phyloP scores from a whole-genome alignment of 1,140 invertebrate species.

The Trichogramma pretiosum region DNA sequence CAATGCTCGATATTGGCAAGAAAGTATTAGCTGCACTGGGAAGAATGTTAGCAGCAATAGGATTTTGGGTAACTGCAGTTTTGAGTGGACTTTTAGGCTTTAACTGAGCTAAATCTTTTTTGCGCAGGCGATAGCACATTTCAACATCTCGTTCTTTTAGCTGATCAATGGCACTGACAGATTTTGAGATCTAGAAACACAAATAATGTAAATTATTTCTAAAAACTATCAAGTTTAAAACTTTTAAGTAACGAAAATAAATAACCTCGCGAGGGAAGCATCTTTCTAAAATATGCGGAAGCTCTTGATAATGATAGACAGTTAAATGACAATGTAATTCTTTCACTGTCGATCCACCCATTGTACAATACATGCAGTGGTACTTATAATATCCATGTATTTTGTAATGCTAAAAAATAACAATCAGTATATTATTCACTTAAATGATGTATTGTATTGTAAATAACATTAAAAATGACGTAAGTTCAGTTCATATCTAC shows the following conservation, averaged over 20 bases:
- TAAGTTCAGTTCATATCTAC: too few species aligned
- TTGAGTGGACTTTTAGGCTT: neutral
- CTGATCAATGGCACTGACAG: constrained; percentile 32
- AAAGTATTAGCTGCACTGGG: constrained; percentile 4
- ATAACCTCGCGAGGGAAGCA: constrained; percentile 30
- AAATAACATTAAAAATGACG: neutral
- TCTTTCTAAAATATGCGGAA: constrained; percentile 39
- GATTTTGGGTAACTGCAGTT: neutral
- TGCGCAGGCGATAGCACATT: constrained; percentile 15
- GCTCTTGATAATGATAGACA: constrained; percentile 39
- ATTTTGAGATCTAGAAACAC: constrained; percentile 24
- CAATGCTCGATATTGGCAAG: constrained; percentile 4
- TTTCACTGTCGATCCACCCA: constrained; percentile 35
- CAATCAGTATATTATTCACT: too few species aligned
- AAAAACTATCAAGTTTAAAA: constrained; percentile 8
- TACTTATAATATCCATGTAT: constrained; percentile 42
- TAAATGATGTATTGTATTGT: neutral
- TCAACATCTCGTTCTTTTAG: constrained; percentile 31
- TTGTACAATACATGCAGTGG: constrained; percentile 47
- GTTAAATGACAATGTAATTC: constrained; percentile 45
- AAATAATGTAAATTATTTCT: too few species aligned
- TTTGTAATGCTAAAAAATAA: constrained; percentile 40
- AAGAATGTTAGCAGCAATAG: neutral
- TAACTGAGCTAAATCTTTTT: neutral
- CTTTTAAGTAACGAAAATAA: too few species aligned